These are phyloP conservation scores for Melanotaenia trifasciata DNA, from an alignment of 2,797 vertebrate genomes.

Conservation along the genomic window DNA sequence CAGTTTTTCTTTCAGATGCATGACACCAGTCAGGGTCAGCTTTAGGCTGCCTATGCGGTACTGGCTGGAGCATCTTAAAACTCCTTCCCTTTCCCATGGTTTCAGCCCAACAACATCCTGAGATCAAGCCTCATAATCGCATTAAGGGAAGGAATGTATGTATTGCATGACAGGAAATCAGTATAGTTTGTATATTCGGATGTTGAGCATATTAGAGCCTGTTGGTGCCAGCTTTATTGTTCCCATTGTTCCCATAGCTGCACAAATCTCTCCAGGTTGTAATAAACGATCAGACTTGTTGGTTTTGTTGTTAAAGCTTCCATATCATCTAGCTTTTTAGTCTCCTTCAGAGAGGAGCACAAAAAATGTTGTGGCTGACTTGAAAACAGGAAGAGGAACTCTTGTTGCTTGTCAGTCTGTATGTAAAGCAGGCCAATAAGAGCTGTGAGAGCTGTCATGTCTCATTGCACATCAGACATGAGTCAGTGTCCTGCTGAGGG, in stretches of 20 bases:
- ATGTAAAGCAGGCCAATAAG: slow-evolving; percentile 54
- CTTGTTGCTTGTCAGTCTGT: slow-evolving; percentile 32
- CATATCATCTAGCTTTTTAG: slow-evolving; percentile 3
- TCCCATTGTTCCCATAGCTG: neutral
- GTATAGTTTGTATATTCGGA: slow-evolving; percentile 33
- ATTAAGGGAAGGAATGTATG: slow-evolving; percentile 74
- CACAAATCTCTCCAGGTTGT: neutral
- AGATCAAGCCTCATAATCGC: slow-evolving; percentile 70
- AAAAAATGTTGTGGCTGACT: slow-evolving; percentile 18
- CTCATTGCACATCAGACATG: slow-evolving; percentile 51
- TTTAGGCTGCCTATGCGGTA: slow-evolving; percentile 4
- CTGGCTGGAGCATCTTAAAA: slow-evolving; percentile 1
- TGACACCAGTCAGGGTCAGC: neutral
- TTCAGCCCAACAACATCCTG: slow-evolving; percentile 59
- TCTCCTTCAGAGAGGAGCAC: slow-evolving; percentile 12
- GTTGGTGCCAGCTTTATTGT: slow-evolving; percentile 10
- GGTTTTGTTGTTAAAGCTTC: neutral
- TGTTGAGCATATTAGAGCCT: slow-evolving; percentile 26
- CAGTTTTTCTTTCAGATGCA: slow-evolving; percentile 36
- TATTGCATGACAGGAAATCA: slow-evolving; percentile 55
- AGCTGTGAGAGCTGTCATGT: slow-evolving; percentile 47
- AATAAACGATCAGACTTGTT: neutral
- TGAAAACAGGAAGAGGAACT: slow-evolving; percentile 50
- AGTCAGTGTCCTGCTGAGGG: slow-evolving; percentile 55
- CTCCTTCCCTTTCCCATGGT: slow-evolving; percentile 43